Conservation (phyloP, 2,113 vertebrate genomes). For the Barbus barbus region DNA sequence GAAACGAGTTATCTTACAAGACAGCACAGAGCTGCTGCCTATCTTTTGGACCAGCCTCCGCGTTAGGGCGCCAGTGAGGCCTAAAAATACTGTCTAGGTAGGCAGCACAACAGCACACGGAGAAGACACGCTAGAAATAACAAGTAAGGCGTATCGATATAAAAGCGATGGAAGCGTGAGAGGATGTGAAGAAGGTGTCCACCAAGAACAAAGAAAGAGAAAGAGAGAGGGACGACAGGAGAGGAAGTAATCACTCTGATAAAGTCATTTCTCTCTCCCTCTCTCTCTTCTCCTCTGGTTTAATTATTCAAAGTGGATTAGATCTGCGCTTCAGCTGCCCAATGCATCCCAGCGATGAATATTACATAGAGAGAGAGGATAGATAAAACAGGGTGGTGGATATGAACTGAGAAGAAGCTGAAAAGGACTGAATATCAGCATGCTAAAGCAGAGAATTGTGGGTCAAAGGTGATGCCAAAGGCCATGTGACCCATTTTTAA, state of each 20-base stretch:
- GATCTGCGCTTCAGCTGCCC: constrained; percentile 76
- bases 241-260: constrained; percentile 44
- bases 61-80: not conserved
- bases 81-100: not conserved
- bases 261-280: constrained; percentile 42
- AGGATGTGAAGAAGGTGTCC: not conserved
- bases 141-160: constrained; percentile 4
- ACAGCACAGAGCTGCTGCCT: constrained; percentile 5
- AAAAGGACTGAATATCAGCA: not conserved
- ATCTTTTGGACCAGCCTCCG: constrained; percentile 1
- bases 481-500: not conserved
- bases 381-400: constrained; percentile 17
- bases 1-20: not conserved
- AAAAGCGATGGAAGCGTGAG: not conserved
- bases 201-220: constrained; percentile 42
- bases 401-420: constrained; percentile 3
- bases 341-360: constrained; percentile 70
- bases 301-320: constrained; percentile 79
- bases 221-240: constrained; percentile 34
- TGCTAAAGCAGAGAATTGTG: not conserved
- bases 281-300: constrained; percentile 59
- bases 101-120: not conserved
- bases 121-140: not conserved
- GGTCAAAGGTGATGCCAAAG: constrained; percentile 9
- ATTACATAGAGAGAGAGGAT: constrained; percentile 64